A percentile compares a stretch with the other conserved stretches of the same genome.
These are phyloP conservation scores for Dermochelys coriacea DNA, from an alignment of 2,797 vertebrate genomes.

Conservation along the genomic window DNA sequence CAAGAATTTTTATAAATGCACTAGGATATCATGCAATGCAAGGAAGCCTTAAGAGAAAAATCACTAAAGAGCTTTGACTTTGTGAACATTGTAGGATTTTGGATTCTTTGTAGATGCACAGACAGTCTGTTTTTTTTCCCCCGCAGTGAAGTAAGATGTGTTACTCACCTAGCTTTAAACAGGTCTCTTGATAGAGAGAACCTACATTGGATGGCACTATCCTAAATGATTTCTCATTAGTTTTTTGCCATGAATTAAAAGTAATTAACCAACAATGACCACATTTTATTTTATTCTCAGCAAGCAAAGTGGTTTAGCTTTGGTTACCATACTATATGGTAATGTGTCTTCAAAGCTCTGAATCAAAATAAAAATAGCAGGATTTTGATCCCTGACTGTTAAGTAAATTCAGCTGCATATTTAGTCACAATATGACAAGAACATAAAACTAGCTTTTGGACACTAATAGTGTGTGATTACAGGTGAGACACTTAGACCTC, in stretches of 20 bases:
- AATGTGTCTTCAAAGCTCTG: not conserved
- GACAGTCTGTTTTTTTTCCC: not conserved
- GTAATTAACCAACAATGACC: not conserved
- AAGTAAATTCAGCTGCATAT: not conserved
- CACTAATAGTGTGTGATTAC: not conserved
- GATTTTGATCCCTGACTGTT: not conserved
- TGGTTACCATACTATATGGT: not conserved
- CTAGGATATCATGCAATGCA: not conserved
- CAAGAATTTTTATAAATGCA: not conserved
- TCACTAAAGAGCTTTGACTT: not conserved
- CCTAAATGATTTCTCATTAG: slow-evolving; percentile 1
- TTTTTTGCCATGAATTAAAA: slow-evolving; percentile 9
- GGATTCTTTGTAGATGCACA: not conserved
- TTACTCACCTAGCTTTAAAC: slow-evolving; percentile 9
- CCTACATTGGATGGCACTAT: not conserved
- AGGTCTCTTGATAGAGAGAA: not conserved
- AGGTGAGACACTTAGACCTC: not conserved
- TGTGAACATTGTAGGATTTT: not conserved
- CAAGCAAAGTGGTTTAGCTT: not conserved
- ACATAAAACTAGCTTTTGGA: not conserved
- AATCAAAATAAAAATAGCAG: slow-evolving; percentile 9
- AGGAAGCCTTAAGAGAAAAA: slow-evolving; percentile 8
- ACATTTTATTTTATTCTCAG: not conserved
- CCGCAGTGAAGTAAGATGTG: not conserved
- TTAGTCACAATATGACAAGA: not conserved